Conservation (phyloP, 1,140 invertebrate species). For the Euwallacea similis region DNA sequence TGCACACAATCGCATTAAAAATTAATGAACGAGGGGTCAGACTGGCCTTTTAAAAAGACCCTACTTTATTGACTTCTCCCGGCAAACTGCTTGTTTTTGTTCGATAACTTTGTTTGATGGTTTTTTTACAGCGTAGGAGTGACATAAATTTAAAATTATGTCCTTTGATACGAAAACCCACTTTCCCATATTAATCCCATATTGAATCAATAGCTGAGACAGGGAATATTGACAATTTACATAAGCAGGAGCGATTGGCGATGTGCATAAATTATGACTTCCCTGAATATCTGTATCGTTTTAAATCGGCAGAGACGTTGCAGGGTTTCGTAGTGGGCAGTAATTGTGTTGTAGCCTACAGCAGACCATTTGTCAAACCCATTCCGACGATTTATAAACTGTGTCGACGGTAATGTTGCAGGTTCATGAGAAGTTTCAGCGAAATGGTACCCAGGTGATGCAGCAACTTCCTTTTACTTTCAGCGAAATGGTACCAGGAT, state of each 20-base stretch:
- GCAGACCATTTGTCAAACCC: constrained; percentile 30
- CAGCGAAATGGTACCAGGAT: too few species aligned
- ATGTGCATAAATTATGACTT: constrained; percentile 16
- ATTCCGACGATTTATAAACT: constrained; percentile 28
- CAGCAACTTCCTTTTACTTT: too few species aligned
- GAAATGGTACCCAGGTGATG: neutral
- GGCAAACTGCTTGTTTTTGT: constrained; percentile 54
- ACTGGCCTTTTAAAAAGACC: constrained; percentile 50
- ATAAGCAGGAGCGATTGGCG: neutral
- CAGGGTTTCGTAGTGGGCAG: constrained; percentile 23
- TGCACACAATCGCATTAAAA: constrained; percentile 54
- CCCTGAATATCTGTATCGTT: constrained; percentile 22
- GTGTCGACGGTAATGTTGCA: constrained; percentile 16
- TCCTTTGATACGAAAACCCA: too few species aligned
- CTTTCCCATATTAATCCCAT: too few species aligned
- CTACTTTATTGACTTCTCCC: constrained; percentile 53
- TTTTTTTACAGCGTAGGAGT: constrained; percentile 50
- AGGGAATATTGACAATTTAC: neutral
- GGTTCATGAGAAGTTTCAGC: neutral
- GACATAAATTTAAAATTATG: constrained; percentile 53
- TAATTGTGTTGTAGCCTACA: constrained; percentile 34
- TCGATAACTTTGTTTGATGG: constrained; percentile 54
- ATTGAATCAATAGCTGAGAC: neutral
- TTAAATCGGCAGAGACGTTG: constrained; percentile 28
- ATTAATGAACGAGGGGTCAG: constrained; percentile 53